Base-by-base conservation (phyloP, 1,140 invertebrate species). In the Gryon sp. region DNA sequence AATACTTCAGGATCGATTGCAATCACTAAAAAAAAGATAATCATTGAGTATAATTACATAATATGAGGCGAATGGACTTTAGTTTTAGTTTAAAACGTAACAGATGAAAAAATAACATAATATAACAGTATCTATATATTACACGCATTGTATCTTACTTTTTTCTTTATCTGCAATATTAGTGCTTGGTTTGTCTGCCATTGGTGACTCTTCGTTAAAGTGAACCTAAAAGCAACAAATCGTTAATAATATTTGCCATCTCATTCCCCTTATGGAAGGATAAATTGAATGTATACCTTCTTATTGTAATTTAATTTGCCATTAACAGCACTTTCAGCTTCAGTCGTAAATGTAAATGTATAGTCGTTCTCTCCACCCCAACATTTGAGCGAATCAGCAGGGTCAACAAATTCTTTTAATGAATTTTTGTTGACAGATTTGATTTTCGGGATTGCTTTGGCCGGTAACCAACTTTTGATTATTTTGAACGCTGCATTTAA, bases 401-500 rank as follows among this genome's bases (percentile, higher is more conserved):
- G 90, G 55, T 92, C 86, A 0, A 99, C 93, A 82, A 90, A 96
- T 24, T 95, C 93, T 65, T 92, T 93, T 30, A 98, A 86, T 15
- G 91, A 92, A 38, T 91, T 91, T 87, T 95, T 96, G 63, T 92
- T 93, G 1, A 97, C 90, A 90, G 97, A 95, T 86, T 96, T 97
- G 81, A 99, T 95, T 89, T 95, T 95, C 82, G 96, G 93, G 18
- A 97, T 93, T 24, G 95, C 96, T 85, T 97, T 95, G 3, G 95
- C 92, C 26, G 96, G 97, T 46, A 99, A 85, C 91, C 96, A 93
- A 0, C 92, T 90, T 88, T 98, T 98, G 30, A 99, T 95, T 36
- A 99, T 91, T 88, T 95, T 98, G 89, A 98, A 98, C 1, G 95
- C 95, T 78, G 97, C 93, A 85, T 94, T 97, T 52, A 98, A 89